Base-by-base conservation (phyloP, 1,140 invertebrate genomes). In the Drosophila lini region DNA sequence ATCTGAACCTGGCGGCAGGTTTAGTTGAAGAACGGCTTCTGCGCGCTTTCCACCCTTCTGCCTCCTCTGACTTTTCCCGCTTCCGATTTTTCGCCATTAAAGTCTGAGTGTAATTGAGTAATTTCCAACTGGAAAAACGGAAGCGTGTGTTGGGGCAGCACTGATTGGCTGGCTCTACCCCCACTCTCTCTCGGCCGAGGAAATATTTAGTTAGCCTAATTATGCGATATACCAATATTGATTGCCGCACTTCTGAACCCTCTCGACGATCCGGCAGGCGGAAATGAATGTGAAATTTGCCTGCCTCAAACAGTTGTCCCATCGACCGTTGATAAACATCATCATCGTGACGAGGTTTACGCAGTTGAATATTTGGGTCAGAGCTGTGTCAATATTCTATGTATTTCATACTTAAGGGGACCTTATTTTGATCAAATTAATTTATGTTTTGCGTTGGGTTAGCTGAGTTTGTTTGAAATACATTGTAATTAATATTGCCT, bases 161-260 rank as follows among this genome's bases (percentile, higher is more conserved):
- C 44, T 78, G 76, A 83, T 79, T 86, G 81, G 64, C 44, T 34
- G 42, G 10, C 41, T 40, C 25, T 32, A 6, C 1, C 50, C 50
- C 32, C 32, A 5, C 32, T 38, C 38, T 7, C 42, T 45, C 19
- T 22, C 34, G 36, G 41, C 31, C 50, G 65, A 78, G 47, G 45
- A 60, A 62, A 75, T 80, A 75, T 80, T 89, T 89, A 88, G 84
- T 88, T 88, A 78, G 77, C 68, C 77, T 89, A 89, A 88, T 88
- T 88, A 84, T 84, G 73, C 84, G 78, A 89, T 89, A 84, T 71
- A 73, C 69, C 74, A 73, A 68, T 65, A 84, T 78, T 78, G 84
- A 88, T 88, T 80, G 79, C 47, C 58, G 13, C 50, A 8, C 47
- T n/a, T 59, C 28, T 9, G 57, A 44, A 44, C 42, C 11, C 41